Percentiles rank a stretch among this genome's conserved stretches.
These are phyloP conservation scores for Odontomachus brunneus DNA, from an alignment of 1,140 invertebrate genomes.

Conservation along the genomic window DNA sequence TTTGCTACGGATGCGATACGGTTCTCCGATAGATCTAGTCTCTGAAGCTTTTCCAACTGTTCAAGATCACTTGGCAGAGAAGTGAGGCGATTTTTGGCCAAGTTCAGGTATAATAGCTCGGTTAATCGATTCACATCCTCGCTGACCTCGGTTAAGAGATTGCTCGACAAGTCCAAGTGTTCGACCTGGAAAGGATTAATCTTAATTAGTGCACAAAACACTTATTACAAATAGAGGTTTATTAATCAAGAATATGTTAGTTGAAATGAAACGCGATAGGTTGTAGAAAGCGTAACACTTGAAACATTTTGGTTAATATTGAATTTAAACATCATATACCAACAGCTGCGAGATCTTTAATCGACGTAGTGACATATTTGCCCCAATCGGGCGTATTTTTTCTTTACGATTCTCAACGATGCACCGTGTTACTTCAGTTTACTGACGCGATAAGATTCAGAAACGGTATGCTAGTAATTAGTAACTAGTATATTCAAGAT, in stretches of 20 bases:
- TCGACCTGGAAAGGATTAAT: constrained; percentile 71
- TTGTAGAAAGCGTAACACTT: too few species aligned
- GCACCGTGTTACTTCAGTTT: not conserved
- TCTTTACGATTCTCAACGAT: not conserved
- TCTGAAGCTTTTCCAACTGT: constrained; percentile 70
- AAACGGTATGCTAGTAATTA: too few species aligned
- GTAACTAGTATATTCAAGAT: not conserved
- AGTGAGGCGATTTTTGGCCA: constrained; percentile 77
- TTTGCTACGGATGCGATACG: constrained; percentile 56
- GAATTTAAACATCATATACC: not conserved
- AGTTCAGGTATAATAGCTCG: constrained; percentile 77
- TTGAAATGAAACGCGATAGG: not conserved
- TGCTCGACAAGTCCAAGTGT: constrained; percentile 79
- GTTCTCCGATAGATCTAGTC: constrained; percentile 77
- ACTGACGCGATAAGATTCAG: not conserved
- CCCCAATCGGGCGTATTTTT: not conserved
- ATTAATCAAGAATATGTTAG: not conserved
- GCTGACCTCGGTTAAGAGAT: constrained; percentile 72
- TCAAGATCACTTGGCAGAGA: constrained; percentile 73
- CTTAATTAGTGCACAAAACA: not conserved
- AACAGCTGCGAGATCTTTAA: not conserved
- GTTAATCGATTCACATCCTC: constrained; percentile 72
- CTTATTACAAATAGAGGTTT: not conserved
- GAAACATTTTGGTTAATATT: not conserved
- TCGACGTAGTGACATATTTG: not conserved